Conservation (phyloP, 2,797 vertebrate species). For the Sebastes trivittatus region DNA sequence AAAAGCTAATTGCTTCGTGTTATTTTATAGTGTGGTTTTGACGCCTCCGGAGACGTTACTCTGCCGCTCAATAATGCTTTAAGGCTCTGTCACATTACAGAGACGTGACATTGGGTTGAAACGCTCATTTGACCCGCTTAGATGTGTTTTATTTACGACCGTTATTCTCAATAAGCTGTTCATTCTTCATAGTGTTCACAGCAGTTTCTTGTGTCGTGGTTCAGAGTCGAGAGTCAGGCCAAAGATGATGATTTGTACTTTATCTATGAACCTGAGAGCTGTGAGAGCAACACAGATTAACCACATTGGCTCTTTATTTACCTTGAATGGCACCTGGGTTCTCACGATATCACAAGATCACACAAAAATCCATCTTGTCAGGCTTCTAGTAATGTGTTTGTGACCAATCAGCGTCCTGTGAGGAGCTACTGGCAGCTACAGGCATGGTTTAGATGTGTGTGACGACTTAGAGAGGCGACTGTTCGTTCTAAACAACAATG, state of each 20-base stretch:
- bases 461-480: neutral
- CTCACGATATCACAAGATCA: neutral
- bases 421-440: neutral
- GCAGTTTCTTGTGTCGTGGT: neutral
- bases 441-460: neutral
- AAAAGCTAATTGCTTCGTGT: slow-evolving; percentile 28
- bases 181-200: slow-evolving; percentile 17
- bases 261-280: neutral
- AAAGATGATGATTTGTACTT: neutral
- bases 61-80: slow-evolving; percentile 6
- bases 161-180: slow-evolving; percentile 29
- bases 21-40: slow-evolving; percentile 35
- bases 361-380: neutral
- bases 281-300: neutral
- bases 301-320: neutral
- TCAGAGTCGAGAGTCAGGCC: neutral
- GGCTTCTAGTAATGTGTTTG: neutral
- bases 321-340: neutral
- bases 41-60: slow-evolving; percentile 34
- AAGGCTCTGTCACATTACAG: slow-evolving; percentile 12
- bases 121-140: neutral
- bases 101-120: neutral
- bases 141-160: slow-evolving; percentile 22
- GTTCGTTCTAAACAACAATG: neutral
- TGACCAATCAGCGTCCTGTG: neutral